Percentiles rank a stretch among this genome's conserved stretches.
Conservation (phyloP, 2,113 vertebrate species). For the Pteronura brasiliensis region DNA sequence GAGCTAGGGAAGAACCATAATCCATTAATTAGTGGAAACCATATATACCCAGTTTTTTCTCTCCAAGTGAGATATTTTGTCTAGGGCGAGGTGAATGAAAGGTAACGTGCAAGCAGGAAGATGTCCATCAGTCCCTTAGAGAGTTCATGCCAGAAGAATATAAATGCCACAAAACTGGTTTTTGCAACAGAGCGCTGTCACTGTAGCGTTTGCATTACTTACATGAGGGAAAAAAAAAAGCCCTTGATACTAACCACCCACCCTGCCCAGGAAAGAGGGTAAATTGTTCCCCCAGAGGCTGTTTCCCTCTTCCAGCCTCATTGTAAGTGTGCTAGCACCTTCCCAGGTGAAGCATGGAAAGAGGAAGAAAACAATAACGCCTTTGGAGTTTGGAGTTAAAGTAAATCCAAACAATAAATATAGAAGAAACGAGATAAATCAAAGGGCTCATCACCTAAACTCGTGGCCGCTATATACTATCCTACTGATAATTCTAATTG, state of each 20-base stretch:
- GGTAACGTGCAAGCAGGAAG: background rate
- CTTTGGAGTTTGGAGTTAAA: background rate
- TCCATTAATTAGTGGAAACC: background rate
- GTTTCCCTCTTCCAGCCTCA: background rate
- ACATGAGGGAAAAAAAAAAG: constrained; percentile 2
- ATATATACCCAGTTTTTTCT: constrained; percentile 4
- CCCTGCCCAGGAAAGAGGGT: background rate
- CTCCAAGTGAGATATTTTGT: constrained; percentile 28
- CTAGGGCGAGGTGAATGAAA: background rate
- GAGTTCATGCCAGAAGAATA: background rate
- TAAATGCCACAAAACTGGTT: background rate
- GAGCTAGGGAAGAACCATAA: background rate
- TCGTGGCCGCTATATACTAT: background rate
- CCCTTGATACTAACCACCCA: constrained; percentile 51
- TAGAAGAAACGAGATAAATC: background rate
- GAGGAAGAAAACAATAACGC: background rate
- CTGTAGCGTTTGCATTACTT: background rate
- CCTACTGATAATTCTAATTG: background rate
- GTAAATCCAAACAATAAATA: background rate
- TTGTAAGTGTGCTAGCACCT: constrained; percentile 27
- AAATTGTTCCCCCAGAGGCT: background rate
- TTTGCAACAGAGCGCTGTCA: background rate
- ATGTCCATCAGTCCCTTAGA: background rate
- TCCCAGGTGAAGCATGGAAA: background rate
- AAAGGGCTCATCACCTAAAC: background rate